Percentiles rank a stretch among this genome's conserved stretches.
Evolutionary conservation across 2,113 vertebrate species (phyloP).

Genomic region (Leptocoma aspasia): DNA sequence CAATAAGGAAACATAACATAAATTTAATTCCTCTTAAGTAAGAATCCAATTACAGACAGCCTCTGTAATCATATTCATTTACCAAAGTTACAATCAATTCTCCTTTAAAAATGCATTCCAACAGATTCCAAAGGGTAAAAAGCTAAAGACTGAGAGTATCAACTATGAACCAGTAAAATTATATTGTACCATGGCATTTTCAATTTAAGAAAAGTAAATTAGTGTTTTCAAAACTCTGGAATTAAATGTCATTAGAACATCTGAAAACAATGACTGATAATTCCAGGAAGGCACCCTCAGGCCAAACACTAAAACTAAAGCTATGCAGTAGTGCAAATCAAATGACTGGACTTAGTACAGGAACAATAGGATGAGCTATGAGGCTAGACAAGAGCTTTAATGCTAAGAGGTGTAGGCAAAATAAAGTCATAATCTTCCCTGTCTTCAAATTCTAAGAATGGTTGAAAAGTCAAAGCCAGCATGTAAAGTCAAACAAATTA

Average conservation of each 20-base stretch:
- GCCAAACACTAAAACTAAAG: background rate
- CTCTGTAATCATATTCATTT: slow-evolving; percentile 3
- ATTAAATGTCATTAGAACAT: slow-evolving; percentile 32
- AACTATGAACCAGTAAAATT: background rate
- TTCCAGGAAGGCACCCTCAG: background rate
- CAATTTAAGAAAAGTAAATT: slow-evolving; percentile 17
- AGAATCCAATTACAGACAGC: slow-evolving; percentile 33
- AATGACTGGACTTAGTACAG: background rate
- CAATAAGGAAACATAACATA: slow-evolving; percentile 12
- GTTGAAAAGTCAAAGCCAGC: background rate
- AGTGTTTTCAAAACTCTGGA: background rate
- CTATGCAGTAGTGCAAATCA: background rate
- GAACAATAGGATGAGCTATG: background rate
- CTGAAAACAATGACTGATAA: slow-evolving; percentile 15
- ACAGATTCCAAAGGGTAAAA: background rate
- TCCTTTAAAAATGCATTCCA: slow-evolving; percentile 19
- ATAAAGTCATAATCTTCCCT: background rate
- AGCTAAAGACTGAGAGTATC: background rate
- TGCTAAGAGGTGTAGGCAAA: background rate
- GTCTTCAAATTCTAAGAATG: background rate
- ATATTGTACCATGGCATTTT: background rate
- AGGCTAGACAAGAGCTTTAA: background rate
- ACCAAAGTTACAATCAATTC: slow-evolving; percentile 34
- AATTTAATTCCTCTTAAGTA: slow-evolving; percentile 1
- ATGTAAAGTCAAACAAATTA: background rate